Conservation (phyloP, 37 sponge, comb jelly and placozoan species). For the Beroe ovata region DNA sequence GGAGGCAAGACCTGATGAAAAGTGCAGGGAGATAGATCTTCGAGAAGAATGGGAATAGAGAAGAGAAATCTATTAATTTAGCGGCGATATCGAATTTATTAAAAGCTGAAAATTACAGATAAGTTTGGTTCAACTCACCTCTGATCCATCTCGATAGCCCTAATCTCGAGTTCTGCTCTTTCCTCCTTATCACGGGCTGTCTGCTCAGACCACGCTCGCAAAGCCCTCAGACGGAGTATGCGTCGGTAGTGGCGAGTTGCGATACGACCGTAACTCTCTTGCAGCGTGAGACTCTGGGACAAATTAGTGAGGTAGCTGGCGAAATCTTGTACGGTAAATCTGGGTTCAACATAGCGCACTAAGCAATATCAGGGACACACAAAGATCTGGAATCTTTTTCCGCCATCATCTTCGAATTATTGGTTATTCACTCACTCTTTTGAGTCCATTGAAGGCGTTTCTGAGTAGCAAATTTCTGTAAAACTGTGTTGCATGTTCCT, state of each 20-base stretch:
- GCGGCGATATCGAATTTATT: too few relatives aligned
- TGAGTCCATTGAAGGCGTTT: background rate
- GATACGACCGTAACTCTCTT: conserved; percentile 3
- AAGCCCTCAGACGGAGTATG: background rate
- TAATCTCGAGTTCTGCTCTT: background rate
- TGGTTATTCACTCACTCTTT: conserved; percentile 25
- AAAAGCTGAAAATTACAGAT: too few relatives aligned
- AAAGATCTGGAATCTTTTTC: too few relatives aligned
- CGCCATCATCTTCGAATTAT: too few relatives aligned
- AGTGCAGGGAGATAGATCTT: too few relatives aligned
- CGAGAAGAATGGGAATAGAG: too few relatives aligned
- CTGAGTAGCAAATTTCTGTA: background rate
- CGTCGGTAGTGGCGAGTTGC: conserved; percentile 3
- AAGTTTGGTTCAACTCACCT: too few relatives aligned
- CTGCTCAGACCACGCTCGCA: background rate
- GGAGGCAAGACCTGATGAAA: background rate
- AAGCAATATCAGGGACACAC: too few relatives aligned
- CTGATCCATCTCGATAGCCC: background rate
- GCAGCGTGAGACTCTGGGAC: background rate
- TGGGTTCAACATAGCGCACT: too few relatives aligned
- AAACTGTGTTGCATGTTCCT: conserved; percentile 22
- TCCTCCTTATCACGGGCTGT: background rate
- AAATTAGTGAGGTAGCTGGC: too few relatives aligned
- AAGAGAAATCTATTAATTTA: too few relatives aligned
- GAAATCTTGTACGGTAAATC: too few relatives aligned